Conservation (phyloP, 2,888 invertebrate species). For the Sphaeridia pumilis region DNA sequence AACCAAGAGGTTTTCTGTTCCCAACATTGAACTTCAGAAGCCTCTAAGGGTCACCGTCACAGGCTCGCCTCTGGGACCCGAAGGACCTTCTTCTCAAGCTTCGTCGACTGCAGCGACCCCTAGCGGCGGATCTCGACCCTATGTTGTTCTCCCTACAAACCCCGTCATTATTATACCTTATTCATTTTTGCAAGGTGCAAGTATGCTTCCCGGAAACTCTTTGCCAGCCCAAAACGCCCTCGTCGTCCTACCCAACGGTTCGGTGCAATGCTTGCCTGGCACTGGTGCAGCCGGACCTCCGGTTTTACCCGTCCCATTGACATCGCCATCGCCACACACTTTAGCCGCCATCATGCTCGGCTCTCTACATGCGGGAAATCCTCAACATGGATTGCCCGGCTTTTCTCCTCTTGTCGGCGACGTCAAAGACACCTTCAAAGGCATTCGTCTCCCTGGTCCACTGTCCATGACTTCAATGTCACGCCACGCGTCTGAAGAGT, state of each 20-base stretch:
- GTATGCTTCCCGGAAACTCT: slow-evolving; percentile 61
- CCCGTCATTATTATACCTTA: slow-evolving; percentile 84
- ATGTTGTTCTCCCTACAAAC: slow-evolving; percentile 76
- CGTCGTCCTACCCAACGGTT: slow-evolving; percentile 71
- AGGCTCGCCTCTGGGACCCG: not conserved
- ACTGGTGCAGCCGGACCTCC: slow-evolving; percentile 42
- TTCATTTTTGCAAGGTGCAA: slow-evolving; percentile 68
- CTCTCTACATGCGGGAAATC: no score
- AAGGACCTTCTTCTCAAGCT: no score
- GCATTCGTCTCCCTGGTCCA: no score
- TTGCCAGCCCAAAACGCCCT: slow-evolving; percentile 73
- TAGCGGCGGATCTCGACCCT: slow-evolving; percentile 57
- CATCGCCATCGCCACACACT: slow-evolving; percentile 29
- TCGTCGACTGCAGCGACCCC: no score
- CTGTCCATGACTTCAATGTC: not conserved
- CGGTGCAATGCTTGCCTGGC: slow-evolving; percentile 63
- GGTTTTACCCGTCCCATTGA: slow-evolving; percentile 43
- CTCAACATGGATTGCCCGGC: no score
- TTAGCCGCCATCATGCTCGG: slow-evolving; percentile 21
- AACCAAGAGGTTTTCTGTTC: no score
- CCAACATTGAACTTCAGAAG: slow-evolving; percentile 16
- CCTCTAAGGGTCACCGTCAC: not conserved
- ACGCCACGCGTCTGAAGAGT: slow-evolving; percentile 11
- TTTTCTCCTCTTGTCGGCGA: no score
- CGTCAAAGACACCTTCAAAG: slow-evolving; percentile 23